Percentiles rank a stretch among this genome's conserved stretches.
Evolutionary conservation across 1,140 invertebrate species (phyloP).

Genomic region (Euwallacea similis): DNA sequence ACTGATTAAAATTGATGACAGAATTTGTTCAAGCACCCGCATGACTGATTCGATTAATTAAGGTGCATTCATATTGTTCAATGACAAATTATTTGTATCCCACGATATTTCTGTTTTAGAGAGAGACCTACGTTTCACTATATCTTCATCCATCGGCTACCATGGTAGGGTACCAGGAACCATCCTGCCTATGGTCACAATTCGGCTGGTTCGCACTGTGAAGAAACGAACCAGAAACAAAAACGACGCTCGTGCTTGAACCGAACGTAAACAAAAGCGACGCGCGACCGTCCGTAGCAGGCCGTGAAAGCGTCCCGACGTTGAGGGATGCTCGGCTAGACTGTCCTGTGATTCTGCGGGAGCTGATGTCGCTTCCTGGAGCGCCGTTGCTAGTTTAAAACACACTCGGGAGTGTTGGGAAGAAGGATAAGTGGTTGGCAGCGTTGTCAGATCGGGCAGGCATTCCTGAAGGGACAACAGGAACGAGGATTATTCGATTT

Average conservation of each 20-base stretch:
- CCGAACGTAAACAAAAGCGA: constrained; percentile 7
- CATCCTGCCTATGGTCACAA: too few species aligned
- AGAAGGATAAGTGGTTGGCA: neutral
- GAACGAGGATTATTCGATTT: neutral
- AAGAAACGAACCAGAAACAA: neutral
- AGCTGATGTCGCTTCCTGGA: constrained; percentile 2
- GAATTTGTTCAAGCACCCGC: constrained; percentile 2
- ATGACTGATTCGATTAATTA: constrained; percentile 6
- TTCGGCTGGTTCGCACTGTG: neutral
- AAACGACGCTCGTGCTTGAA: too few species aligned
- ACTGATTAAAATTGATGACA: constrained; percentile 4
- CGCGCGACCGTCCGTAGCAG: neutral
- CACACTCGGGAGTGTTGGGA: constrained; percentile 1
- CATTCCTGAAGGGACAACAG: neutral
- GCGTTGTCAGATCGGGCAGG: neutral
- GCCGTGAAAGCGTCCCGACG: constrained; percentile 2
- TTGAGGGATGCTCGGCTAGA: constrained; percentile 12
- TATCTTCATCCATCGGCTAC: too few species aligned
- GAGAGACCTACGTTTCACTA: neutral
- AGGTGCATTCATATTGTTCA: neutral
- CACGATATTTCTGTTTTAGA: neutral
- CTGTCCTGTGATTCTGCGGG: neutral
- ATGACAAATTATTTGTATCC: neutral
- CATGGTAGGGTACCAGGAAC: too few species aligned
- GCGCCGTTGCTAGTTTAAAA: constrained; percentile 2